A percentile compares a stretch with the other conserved stretches of the same genome.
These are phyloP conservation scores for Trogon surrucura DNA, from an alignment of 2,113 vertebrate species.

Conservation along the genomic window DNA sequence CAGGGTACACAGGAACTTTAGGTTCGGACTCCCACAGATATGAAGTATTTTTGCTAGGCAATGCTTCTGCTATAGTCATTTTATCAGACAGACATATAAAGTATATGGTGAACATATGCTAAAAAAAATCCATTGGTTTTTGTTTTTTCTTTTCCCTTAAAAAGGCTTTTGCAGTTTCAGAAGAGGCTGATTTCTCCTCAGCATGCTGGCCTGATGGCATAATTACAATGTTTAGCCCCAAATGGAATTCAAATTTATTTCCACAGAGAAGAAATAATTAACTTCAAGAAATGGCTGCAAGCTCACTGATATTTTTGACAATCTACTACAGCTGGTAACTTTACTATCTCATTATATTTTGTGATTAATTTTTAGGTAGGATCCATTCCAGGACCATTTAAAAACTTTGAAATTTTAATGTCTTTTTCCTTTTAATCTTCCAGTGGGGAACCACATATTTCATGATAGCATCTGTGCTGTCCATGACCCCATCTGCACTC, in stretches of 20 bases:
- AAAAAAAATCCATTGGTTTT: neutral
- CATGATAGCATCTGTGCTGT: slow-evolving; percentile 20
- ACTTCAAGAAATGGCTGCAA: neutral
- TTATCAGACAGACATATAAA: neutral
- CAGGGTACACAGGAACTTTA: neutral
- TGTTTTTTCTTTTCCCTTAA: neutral
- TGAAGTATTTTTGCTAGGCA: neutral
- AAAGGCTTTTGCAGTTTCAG: neutral
- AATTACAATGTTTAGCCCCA: neutral
- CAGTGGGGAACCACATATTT: slow-evolving; percentile 14
- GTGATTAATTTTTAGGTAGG: neutral
- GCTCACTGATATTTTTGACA: neutral
- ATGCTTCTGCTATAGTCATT: neutral
- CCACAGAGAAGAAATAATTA: neutral
- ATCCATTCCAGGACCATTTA: neutral
- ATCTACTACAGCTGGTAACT: neutral
- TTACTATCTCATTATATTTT: neutral
- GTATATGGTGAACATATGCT: neutral
- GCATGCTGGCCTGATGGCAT: neutral
- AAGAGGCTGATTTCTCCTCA: neutral
- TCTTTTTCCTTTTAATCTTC: slow-evolving; percentile 23
- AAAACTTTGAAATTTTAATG: neutral
- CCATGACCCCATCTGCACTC: slow-evolving; percentile 13
- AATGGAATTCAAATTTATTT: neutral
- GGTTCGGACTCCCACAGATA: neutral